These are phyloP conservation scores for Leucophora obtusa DNA, from an alignment of 2,888 invertebrate species.

Conservation along the genomic window DNA sequence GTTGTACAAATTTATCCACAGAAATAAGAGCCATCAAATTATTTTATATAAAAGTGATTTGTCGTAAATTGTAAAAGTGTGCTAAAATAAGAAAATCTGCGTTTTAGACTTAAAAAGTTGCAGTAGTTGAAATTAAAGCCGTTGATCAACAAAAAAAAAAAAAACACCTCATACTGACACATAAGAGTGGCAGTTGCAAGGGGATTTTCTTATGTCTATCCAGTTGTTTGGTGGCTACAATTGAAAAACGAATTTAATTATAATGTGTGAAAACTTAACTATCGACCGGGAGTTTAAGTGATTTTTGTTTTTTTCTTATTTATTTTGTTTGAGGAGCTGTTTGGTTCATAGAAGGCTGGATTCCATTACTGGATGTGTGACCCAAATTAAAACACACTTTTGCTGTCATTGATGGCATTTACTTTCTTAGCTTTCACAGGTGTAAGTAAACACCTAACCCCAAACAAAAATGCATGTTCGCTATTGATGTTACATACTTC, in stretches of 20 bases:
- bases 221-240: slow-evolving; percentile 9
- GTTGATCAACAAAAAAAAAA: slow-evolving; percentile 5
- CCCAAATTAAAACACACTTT: slow-evolving; percentile 46
- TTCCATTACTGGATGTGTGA: slow-evolving; percentile 34
- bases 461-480: slow-evolving; percentile 35
- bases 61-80: slow-evolving; percentile 38
- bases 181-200: slow-evolving; percentile 12
- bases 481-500: slow-evolving; percentile 17
- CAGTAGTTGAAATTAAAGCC: slow-evolving; percentile 34
- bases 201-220: background rate
- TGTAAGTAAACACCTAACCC: slow-evolving; percentile 39
- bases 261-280: slow-evolving; percentile 27
- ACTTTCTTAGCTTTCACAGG: slow-evolving; percentile 43
- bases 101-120: background rate
- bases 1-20: background rate
- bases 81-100: background rate
- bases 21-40: background rate
- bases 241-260: slow-evolving; percentile 30
- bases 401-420: slow-evolving; percentile 40
- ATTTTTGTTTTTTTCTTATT: slow-evolving; percentile 2
- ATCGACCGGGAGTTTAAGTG: slow-evolving; percentile 19
- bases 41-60: slow-evolving; percentile 19
- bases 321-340: background rate
- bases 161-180: slow-evolving; percentile 22
- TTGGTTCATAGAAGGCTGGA: slow-evolving; percentile 27